Base-by-base conservation (phyloP, 1,140 invertebrate species). In the Lutraria rhynchaena region DNA sequence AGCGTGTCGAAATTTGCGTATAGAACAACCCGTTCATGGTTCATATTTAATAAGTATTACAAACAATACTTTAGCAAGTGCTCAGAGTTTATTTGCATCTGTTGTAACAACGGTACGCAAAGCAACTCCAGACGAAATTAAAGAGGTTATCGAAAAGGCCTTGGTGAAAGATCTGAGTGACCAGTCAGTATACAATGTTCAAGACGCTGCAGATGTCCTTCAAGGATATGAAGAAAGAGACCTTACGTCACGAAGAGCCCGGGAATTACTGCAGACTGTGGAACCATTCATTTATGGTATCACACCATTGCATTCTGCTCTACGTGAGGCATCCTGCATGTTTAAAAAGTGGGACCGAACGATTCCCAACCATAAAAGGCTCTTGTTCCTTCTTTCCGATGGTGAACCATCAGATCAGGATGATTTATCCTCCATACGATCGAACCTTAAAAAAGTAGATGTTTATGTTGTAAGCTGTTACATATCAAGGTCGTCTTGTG, bases 261-360 rank as follows among this genome's bases (percentile, higher is more conserved):
- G 55, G 22, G 61, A 65, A 37, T 33, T 77, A 31, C 44, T 33
- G 1, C 37, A 67, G n/a, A 51, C 24, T 17, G 3, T 77, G 13
- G 33, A 77, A 31, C 75, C 75, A n/a, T 65, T 65, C n/a, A 77
- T 77, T 51, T 67, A 67, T 41, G 75, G 61, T 0, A 0, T 27
- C 1, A 65, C 75, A 27, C 58, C 57, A 1, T 51, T 65, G 41
- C 22, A 55, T 51, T 9, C 19, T 3, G 44, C 61, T 2, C 29
- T 77, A 35, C 5, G 33, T 2, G 51, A 13, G 37, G 58, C 33
- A 27, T 7, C 17, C 29, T 15, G 3, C 4, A 9, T 27, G 13
- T 70, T 80, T 69, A 11, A 3, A 22, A 13, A 55, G 29, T 11
- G 11, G 5, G 5, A 19, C 15, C 1, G 13, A 46, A 49, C 1